Percentiles rank a stretch among this genome's conserved stretches.
phyloP scores from a whole-genome alignment of 2,113 vertebrate species.

The Cryptoleucopteryx plumbea region DNA sequence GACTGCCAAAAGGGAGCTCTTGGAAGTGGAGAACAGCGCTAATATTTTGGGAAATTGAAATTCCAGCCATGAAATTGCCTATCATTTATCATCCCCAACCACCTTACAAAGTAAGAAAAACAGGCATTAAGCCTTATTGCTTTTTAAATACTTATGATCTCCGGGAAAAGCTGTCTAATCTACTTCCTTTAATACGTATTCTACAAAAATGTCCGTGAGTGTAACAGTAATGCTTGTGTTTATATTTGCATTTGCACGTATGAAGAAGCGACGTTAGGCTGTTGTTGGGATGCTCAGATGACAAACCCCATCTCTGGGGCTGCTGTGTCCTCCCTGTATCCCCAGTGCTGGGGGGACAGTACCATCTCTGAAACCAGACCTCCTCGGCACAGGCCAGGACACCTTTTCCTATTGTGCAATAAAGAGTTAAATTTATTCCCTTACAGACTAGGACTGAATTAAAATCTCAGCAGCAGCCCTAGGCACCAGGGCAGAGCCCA shows the following conservation, averaged over 20 bases:
- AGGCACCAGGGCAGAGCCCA: neutral
- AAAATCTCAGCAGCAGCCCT: neutral
- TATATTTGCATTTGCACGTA: accelerated
- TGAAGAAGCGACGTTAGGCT: accelerated
- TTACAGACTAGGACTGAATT: neutral
- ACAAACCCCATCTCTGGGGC: neutral
- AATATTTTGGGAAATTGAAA: slow-evolving; percentile 77
- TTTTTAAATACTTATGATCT: slow-evolving; percentile 69
- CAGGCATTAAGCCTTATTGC: slow-evolving; percentile 72
- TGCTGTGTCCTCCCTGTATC: neutral
- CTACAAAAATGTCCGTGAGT: neutral
- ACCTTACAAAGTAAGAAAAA: slow-evolving; percentile 66
- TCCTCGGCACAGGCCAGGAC: neutral
- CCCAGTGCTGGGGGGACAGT: neutral
- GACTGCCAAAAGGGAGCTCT: slow-evolving; percentile 68
- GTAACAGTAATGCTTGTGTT: neutral
- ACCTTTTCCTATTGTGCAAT: accelerated
- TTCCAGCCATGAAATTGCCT: slow-evolving; percentile 77
- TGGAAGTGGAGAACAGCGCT: slow-evolving; percentile 63
- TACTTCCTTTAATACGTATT: neutral
- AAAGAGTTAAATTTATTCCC: too few relatives aligned
- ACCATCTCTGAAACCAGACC: neutral
- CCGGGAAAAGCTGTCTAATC: neutral
- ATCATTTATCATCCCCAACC: slow-evolving; percentile 76
- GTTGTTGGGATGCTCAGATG: neutral